A percentile compares a stretch with the other conserved stretches of the same genome.
Conservation (phyloP, 2,113 vertebrate species). For the Lamprologus tigripictilis region DNA sequence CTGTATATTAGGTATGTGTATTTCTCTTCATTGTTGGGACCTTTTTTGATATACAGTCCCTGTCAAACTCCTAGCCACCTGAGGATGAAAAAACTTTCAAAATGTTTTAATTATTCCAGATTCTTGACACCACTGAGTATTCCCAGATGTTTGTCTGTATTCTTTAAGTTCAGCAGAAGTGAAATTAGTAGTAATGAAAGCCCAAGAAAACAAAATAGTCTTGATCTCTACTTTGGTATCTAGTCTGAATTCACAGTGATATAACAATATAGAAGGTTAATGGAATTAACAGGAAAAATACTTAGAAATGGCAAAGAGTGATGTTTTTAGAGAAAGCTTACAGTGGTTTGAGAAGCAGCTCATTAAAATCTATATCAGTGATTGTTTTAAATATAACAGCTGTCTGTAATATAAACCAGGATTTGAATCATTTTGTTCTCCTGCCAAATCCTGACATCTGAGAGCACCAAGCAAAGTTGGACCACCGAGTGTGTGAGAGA, state of each 20-base stretch:
- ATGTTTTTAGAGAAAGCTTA: not conserved
- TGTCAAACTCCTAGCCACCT: not conserved
- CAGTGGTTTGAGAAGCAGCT: not conserved
- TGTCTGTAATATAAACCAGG: not conserved
- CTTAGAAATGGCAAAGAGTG: not conserved
- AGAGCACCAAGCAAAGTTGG: not conserved
- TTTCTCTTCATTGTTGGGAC: not conserved
- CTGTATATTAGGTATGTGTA: not conserved
- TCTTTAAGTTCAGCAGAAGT: not conserved
- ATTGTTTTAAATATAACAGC: conserved; percentile 1
- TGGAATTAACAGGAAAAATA: not conserved
- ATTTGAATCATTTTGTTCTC: conserved; percentile 7
- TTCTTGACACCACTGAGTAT: not conserved
- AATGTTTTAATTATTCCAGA: not conserved
- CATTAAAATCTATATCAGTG: not conserved
- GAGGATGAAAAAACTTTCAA: accelerated
- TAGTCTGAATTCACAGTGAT: not conserved
- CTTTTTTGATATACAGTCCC: not conserved
- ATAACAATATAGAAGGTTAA: not conserved
- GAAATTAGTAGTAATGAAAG: not conserved
- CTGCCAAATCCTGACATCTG: not conserved
- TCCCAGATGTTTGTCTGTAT: not conserved
- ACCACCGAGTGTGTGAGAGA: not conserved
- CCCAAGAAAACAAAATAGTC: not conserved
- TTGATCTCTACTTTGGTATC: not conserved